Evolutionary conservation across 1,140 invertebrate species (phyloP).

Genomic region (Nephotettix cincticeps): DNA sequence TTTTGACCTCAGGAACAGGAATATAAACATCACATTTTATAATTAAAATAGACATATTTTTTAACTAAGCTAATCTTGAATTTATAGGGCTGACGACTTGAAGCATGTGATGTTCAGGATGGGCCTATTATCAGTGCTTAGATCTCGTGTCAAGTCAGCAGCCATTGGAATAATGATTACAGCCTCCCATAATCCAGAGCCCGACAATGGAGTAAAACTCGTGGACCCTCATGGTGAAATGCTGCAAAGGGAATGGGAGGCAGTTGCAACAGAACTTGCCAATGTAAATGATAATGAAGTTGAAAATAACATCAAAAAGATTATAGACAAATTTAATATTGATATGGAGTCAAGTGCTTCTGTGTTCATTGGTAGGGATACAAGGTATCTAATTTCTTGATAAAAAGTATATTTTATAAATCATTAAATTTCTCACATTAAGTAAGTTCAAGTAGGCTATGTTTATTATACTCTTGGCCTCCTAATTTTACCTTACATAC

Average conservation of each 20-base stretch:
- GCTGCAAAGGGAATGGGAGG: constrained; percentile 90
- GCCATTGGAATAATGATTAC: constrained; percentile 97
- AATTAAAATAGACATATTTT: neutral
- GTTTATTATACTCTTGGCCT: no score
- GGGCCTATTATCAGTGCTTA: constrained; percentile 86
- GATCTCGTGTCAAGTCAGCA: constrained; percentile 73
- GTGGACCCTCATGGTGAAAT: constrained; percentile 96
- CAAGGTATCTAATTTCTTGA: no score
- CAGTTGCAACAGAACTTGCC: constrained; percentile 78
- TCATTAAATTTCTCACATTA: no score
- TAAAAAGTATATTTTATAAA: no score
- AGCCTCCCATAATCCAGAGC: constrained; percentile 95
- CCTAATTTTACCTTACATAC: no score
- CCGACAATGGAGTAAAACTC: constrained; percentile 97
- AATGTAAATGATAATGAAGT: constrained; percentile 63
- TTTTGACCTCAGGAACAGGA: neutral
- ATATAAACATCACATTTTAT: neutral
- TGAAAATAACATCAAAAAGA: constrained; percentile 49
- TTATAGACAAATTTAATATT: constrained; percentile 62
- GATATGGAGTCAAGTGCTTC: constrained; percentile 62
- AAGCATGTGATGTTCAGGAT: constrained; percentile 90
- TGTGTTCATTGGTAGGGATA: constrained; percentile 73
- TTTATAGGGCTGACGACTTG: constrained; percentile 69
- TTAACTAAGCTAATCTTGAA: neutral
- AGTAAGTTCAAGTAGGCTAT: no score